Percentiles rank a stretch among this genome's conserved stretches.
phyloP scores from a whole-genome alignment of 2,797 vertebrate species.

The Rhabdophis nuchalis region DNA sequence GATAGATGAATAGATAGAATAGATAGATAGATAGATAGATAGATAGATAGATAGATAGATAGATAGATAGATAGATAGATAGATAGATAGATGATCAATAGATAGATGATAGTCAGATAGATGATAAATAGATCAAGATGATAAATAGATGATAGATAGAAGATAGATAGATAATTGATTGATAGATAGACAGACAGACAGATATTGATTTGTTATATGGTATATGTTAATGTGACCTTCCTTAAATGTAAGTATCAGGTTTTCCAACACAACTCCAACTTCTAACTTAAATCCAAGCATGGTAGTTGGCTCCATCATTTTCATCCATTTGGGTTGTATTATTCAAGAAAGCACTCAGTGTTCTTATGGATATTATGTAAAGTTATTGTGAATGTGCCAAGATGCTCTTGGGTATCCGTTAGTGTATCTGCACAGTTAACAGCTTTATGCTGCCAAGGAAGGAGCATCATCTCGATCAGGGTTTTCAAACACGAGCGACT shows the following conservation, averaged over 20 bases:
- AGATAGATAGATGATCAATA: no score
- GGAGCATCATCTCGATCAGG: conserved; percentile 42
- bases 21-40: no score
- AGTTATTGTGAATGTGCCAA: neutral
- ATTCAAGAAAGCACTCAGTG: neutral
- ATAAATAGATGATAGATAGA: no score
- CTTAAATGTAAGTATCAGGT: neutral
- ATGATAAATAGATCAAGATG: no score
- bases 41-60: no score
- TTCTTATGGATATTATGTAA: neutral
- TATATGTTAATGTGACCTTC: neutral
- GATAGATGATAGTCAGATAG: no score
- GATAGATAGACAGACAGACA: neutral
- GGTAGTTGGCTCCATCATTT: neutral
- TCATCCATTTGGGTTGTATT: neutral
- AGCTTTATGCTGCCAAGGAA: conserved; percentile 54
- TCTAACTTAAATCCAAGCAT: neutral
- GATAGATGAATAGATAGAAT: no score
- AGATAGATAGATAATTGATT: no score
- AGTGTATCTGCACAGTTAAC: conserved; percentile 50
- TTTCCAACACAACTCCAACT: neutral
- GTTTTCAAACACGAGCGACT: neutral
- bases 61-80: no score
- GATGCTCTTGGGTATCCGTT: neutral
- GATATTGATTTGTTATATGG: neutral